These are phyloP conservation scores for Eustalomyia histrio DNA, from an alignment of 2,888 invertebrate species.

Conservation along the genomic window DNA sequence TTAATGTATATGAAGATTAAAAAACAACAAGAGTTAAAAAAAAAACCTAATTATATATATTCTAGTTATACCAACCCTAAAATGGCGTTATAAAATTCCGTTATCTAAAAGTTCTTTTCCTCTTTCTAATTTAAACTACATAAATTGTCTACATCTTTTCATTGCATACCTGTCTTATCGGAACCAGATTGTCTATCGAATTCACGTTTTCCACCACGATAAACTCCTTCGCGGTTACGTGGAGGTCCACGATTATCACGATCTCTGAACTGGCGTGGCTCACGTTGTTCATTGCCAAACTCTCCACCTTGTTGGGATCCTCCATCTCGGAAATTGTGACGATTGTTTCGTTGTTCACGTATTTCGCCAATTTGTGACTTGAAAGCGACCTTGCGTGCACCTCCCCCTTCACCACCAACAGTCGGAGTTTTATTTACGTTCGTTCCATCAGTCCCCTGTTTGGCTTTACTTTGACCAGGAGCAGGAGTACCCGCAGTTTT, in stretches of 20 bases:
- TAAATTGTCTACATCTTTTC: not conserved
- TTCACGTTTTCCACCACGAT: constrained; percentile 90
- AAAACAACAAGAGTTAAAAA: no score
- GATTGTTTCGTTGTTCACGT: constrained; percentile 67
- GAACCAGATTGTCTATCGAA: constrained; percentile 97
- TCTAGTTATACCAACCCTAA: no score
- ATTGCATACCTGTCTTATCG: constrained; percentile 89
- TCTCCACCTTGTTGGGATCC: constrained; percentile 80
- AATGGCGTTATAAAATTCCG: no score
- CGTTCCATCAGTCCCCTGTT: not conserved
- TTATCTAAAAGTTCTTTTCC: no score
- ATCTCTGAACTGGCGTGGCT: constrained; percentile 76
- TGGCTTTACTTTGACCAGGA: constrained; percentile 2
- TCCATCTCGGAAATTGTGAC: constrained; percentile 81
- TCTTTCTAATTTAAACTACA: no score
- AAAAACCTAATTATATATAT: no score
- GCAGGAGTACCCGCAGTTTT: constrained; percentile 52
- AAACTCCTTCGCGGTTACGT: constrained; percentile 73
- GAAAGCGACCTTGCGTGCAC: constrained; percentile 6
- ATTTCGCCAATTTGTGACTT: constrained; percentile 21
- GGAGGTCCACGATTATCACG: constrained; percentile 79
- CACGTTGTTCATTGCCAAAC: constrained; percentile 78
- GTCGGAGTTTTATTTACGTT: not conserved
- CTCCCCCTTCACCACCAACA: constrained; percentile 9
- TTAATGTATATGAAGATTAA: no score